Evolutionary conservation across 2,888 invertebrate species (phyloP).

Genomic region (Drosophila mettleri): DNA sequence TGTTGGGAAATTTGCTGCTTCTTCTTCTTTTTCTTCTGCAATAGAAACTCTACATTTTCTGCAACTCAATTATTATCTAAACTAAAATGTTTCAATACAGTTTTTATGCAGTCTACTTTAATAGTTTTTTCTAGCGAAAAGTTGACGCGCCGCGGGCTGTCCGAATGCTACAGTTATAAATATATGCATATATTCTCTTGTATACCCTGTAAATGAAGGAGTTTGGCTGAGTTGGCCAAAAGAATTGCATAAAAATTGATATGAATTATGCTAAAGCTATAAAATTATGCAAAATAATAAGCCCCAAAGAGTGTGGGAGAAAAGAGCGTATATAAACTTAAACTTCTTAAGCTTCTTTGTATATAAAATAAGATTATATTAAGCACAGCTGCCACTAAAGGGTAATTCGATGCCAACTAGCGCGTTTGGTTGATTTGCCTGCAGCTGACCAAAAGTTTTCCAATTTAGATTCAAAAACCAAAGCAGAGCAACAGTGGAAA

Average conservation of each 20-base stretch:
- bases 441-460: slow-evolving; percentile 61
- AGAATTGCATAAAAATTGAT: neutral
- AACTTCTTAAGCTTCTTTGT: neutral
- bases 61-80: neutral
- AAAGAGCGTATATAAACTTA: no score
- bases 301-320: no score
- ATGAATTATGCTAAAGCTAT: no score
- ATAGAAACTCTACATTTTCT: neutral
- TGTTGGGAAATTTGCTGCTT: no score
- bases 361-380: neutral
- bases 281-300: no score
- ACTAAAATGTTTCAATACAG: slow-evolving; percentile 2
- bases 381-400: neutral
- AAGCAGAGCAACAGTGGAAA: slow-evolving; percentile 23
- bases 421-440: neutral
- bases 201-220: slow-evolving; percentile 6
- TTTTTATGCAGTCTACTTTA: slow-evolving; percentile 7
- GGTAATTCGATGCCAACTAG: neutral
- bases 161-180: slow-evolving; percentile 30
- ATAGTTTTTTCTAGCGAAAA: slow-evolving; percentile 34
- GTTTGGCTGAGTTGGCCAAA: neutral
- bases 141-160: slow-evolving; percentile 10
- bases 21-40: no score
- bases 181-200: slow-evolving; percentile 8
- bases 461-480: slow-evolving; percentile 68